Evolutionary conservation across 2,113 vertebrate species (phyloP), one percentile per base, ranked within the genome.

Genomic region (Puntigrus tetrazona): DNA sequence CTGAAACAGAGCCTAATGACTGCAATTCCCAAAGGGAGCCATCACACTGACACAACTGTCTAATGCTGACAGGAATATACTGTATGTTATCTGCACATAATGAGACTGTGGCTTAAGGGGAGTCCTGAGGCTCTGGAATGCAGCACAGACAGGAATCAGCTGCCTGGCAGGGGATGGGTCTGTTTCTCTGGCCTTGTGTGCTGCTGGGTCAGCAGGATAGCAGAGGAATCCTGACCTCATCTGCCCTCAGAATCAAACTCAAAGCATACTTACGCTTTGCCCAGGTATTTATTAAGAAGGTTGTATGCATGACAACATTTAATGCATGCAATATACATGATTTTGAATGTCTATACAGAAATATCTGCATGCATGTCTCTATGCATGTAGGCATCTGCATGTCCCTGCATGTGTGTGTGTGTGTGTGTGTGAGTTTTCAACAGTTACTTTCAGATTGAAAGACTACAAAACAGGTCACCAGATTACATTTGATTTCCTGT

Each of bases 91-190:
- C 67, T 16, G 77, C 50, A 77, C 73, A 76, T 47, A 63, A 55
- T 18, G n/a, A 76, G 47, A 38, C 41, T 57, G 38, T 74, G 9
- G 61, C 67, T 67, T 11, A 65, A 36, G 34, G 79, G 69, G 57
- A 63, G 65, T 38, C 27, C 52, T 22, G 14, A 36, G 25, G 84
- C 36, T 34, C 43, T 61, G 74, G 73, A 88, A 74, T 78, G 41
- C 67, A 47, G 78, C 43, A 27, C 43, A 75, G 52, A 74, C 57
- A 85, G 81, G 43, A 59, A 81, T 27, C 65, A 43, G 7, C 9
- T 3, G 75, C 83, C 10, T 16, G 25, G 31, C 67, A 29, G 81
- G 81, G 20, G 67, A 59, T 25, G 31, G 34, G 69, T 81, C 79
- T 52, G 65, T 38, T 82, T 5, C 34, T 38, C 47, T 73, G 67